Evolutionary conservation across 2,888 invertebrate species (phyloP), one percentile per base, ranked within the genome.

Genomic region (Campaea margaritaria): DNA sequence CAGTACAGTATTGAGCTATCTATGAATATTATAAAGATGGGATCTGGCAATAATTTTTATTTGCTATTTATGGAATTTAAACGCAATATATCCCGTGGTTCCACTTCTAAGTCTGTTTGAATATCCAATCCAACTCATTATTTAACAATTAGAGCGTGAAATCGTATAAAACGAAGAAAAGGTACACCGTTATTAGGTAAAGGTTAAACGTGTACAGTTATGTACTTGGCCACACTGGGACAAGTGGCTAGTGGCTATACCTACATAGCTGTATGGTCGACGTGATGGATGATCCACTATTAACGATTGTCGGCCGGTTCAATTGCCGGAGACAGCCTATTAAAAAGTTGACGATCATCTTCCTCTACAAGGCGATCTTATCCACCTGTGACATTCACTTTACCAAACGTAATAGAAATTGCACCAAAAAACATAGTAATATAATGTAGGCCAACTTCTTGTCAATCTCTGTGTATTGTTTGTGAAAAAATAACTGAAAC

Each of bases 281-380:
- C 39, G 49, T 49, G 46, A 54, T 46, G 46, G 55, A 56, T 47
- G 57, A 48, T 36, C 44, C 10, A 44, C 46, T 28, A 51, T 39
- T 21, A 39, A 50, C 45, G 43, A 38, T n/a, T 42, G 47, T 42
- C 46, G 45, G 43, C 51, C 59, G 46, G 55, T 67, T 77, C 76
- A 83, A 85, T 80, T 76, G 75, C 81, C 85, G 85, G 86, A 86
- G 83, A 73, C 70, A 65, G 67, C 52, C 77, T 64, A 83, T 85
- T 83, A 82, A 58, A 58, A 68, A 52, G 42, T 55, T 78, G 75
- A 86, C 73, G 78, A 65, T 68, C 68, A 67, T 81, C 82, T 79
- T 86, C 81, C 83, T 82, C 62, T 38, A 49, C 38, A 45, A 48
- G 28, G 21, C 56, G 49, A 44, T 34, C 45, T 44, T 39, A 49